Evolutionary conservation across 2,113 vertebrate species (phyloP).

Genomic region (Neomonachus schauinslandi): DNA sequence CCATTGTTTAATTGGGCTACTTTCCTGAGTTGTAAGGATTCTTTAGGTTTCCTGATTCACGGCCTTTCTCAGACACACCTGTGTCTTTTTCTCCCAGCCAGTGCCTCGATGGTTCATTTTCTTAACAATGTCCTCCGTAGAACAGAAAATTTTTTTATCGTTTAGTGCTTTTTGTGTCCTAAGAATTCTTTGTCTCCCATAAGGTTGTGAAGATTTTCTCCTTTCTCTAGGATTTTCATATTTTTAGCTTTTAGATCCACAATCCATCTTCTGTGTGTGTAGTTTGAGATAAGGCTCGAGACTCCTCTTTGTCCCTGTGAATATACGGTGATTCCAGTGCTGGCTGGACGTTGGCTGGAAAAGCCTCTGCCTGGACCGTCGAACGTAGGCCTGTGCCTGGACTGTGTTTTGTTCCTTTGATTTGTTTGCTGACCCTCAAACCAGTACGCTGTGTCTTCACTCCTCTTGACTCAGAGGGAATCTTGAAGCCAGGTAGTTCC

Average conservation of each 20-base stretch:
- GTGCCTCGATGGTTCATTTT: background rate
- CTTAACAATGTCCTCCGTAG: too few relatives aligned
- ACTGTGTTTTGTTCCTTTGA: background rate
- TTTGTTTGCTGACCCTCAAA: background rate
- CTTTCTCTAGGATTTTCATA: background rate
- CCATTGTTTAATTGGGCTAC: background rate
- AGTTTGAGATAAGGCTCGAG: background rate
- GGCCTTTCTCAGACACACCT: background rate
- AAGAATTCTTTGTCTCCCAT: background rate
- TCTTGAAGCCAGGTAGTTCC: background rate
- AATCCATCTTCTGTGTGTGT: background rate
- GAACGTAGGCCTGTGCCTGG: background rate
- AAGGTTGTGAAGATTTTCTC: background rate
- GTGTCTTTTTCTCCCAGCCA: too few relatives aligned
- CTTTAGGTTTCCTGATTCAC: accelerated
- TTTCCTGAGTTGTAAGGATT: background rate
- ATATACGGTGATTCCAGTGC: background rate
- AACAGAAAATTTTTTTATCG: background rate
- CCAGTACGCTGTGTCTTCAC: background rate
- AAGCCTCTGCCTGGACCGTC: background rate
- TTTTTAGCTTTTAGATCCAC: background rate
- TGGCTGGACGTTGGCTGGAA: background rate
- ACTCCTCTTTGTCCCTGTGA: background rate
- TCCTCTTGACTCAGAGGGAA: background rate
- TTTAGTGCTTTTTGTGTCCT: background rate